These are phyloP conservation scores for Dicyrtoma fusca DNA, from an alignment of 2,888 invertebrate species.

Conservation along the genomic window DNA sequence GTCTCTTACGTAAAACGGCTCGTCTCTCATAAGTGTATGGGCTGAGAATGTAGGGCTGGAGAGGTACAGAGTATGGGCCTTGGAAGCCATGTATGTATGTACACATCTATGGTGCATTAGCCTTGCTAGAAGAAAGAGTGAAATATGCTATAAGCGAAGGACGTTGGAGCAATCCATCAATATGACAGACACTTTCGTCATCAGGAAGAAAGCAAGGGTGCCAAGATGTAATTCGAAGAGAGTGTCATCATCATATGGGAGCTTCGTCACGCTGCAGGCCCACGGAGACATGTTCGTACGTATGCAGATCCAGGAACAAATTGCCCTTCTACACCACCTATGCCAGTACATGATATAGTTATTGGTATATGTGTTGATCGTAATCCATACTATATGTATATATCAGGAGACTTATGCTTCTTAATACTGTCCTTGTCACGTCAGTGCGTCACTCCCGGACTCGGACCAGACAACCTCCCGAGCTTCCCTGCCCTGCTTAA, in stretches of 20 bases:
- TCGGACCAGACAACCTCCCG: too few relatives aligned
- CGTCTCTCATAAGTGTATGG: too few relatives aligned
- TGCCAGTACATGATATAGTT: too few relatives aligned
- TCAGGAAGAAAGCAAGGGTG: neutral
- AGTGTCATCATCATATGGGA: constrained; percentile 10
- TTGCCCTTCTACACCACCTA: neutral
- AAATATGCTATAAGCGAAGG: neutral
- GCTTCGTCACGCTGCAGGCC: neutral
- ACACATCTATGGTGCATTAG: neutral
- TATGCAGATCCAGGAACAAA: neutral
- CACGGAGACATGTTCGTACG: neutral
- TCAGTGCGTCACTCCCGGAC: too few relatives aligned
- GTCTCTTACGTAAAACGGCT: too few relatives aligned
- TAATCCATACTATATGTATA: too few relatives aligned
- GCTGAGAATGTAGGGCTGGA: too few relatives aligned
- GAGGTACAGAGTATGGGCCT: too few relatives aligned
- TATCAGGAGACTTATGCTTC: too few relatives aligned
- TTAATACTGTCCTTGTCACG: too few relatives aligned
- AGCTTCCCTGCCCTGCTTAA: too few relatives aligned
- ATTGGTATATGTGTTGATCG: too few relatives aligned
- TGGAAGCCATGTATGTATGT: neutral
- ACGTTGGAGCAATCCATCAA: constrained; percentile 28
- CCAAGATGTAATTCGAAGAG: neutral
- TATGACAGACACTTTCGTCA: constrained; percentile 28
- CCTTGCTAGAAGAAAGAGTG: neutral